These are phyloP conservation scores for Pseudachorutes palmiensis DNA, from an alignment of 1,140 invertebrate species.

Conservation along the genomic window DNA sequence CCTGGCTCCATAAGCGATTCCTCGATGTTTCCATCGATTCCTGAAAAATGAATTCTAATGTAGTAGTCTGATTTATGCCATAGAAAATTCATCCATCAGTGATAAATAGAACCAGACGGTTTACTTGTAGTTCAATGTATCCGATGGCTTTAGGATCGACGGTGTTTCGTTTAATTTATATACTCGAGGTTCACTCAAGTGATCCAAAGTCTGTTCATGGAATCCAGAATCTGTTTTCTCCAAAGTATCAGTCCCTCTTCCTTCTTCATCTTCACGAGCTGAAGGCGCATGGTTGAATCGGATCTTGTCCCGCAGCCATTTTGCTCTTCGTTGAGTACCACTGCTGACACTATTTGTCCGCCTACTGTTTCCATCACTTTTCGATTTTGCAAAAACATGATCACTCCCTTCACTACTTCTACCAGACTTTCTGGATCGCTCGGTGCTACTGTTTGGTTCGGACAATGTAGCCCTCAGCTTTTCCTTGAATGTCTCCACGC, in stretches of 20 bases:
- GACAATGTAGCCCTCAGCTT: constrained; percentile 12
- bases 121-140: not conserved
- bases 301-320: constrained; percentile 21
- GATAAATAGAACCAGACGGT: not conserved
- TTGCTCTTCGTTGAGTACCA: constrained; percentile 12
- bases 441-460: not conserved
- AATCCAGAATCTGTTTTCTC: too few relatives aligned
- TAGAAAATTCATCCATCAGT: too few relatives aligned
- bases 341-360: not conserved
- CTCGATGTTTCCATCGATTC: constrained; percentile 8
- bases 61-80: not conserved
- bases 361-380: not conserved
- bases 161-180: not conserved
- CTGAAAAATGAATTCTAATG: not conserved
- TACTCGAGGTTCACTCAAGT: too few relatives aligned
- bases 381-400: not conserved
- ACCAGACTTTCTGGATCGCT: not conserved
- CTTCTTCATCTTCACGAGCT: too few relatives aligned
- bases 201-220: too few relatives aligned
- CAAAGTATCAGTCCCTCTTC: too few relatives aligned
- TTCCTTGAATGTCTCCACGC: constrained; percentile 9
- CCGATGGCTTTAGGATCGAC: not conserved
- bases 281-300: not conserved
- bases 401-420: not conserved
- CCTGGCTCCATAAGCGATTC: not conserved